Base-by-base conservation (phyloP, 2,113 vertebrate genomes). In the Prionailurus bengalensis region DNA sequence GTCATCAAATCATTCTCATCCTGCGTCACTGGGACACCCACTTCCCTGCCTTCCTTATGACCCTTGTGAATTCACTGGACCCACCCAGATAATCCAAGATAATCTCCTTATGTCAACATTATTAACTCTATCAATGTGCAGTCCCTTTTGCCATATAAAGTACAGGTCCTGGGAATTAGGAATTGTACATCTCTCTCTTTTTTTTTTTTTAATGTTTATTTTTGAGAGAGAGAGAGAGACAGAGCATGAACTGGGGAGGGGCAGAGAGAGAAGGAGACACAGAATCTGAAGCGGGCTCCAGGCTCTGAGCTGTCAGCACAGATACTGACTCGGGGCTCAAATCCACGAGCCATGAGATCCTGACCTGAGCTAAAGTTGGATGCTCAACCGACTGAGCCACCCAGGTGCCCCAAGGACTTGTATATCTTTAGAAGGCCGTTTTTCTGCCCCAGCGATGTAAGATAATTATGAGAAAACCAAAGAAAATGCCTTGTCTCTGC, bases 261-360 rank as follows among this genome's bases (percentile, higher is more conserved):
- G 3, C 58, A 61, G 21, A 61, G 58, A 61, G 21, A 61, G 58
- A 61, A 21, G 58, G 19, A 61, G 58, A 61, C 58, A 61, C 58
- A 61, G 58, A 61, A 61, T 61, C 58, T 7, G 19, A 61, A 61
- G 21, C 58, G 23, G 21, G 58, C 58, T 61, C 21, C 21, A 61
- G 58, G 58, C 7, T 61, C 58, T 61, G 58, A 23, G 58, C 58
- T 61, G 58, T 23, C 58, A 61, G 21, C 21, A 61, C 19, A 61
- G 8, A 23, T 21, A 9, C 58, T 1, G 7, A 61, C 23, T 21
- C 2, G 1, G 58, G 58, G 3, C 21, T 61, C 7, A 1, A 61
- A 61, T 2, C 58, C 58, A 61, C 21, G 8, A 61, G 21, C 58
- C 21, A 23, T 25, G 58, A 58, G 58, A 61, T 61, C 58, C 21